Base-by-base conservation (phyloP, 23 tunicate species). In the Clavelina lepadiformis region DNA sequence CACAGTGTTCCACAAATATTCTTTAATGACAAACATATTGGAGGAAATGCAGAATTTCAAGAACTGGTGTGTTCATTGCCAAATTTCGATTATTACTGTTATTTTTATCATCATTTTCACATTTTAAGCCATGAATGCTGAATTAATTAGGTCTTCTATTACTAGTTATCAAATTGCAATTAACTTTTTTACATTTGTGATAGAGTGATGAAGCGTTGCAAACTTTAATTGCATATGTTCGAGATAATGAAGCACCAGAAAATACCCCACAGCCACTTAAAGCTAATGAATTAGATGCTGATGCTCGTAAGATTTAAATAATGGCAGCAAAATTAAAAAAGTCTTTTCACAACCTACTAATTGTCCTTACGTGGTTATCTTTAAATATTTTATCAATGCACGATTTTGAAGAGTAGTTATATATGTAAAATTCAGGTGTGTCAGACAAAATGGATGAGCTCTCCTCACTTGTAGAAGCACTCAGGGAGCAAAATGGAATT, bases 41-140 rank as follows among this genome's bases (percentile, higher is more conserved):
- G 97, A n/a, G 97, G 97, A 49, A 81, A 67, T 46, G 83, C 68
- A 35, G 91, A 89, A 2, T 82, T 89, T 61, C 83, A 75, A 51
- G 65, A 38, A 28, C 65, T 85, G 84, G 74, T 67, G 0, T 41
- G 65, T 52, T 18, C 2, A 20, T 20, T 65, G 0, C 20, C 22
- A 18, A 15, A 15, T 19, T 0, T 61, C 0, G n/a, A 0, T 15
- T 13, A 18, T 15, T 30, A 32, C 27, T n/a, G n/a, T n/a, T n/a
- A n/a, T n/a, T n/a, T n/a, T n/a, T n/a, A n/a, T n/a, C n/a, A n/a
- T n/a, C n/a, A n/a, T n/a, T n/a, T n/a, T n/a, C n/a, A n/a, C n/a
- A n/a, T n/a, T n/a, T n/a, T n/a, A n/a, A n/a, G n/a, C n/a, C n/a
- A n/a, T n/a, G n/a, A n/a, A n/a, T n/a, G n/a, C n/a, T n/a, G n/a